Evolutionary conservation across 2,113 vertebrate species (phyloP), one percentile per base, ranked within the genome.

Genomic region (Galeopterus variegatus): DNA sequence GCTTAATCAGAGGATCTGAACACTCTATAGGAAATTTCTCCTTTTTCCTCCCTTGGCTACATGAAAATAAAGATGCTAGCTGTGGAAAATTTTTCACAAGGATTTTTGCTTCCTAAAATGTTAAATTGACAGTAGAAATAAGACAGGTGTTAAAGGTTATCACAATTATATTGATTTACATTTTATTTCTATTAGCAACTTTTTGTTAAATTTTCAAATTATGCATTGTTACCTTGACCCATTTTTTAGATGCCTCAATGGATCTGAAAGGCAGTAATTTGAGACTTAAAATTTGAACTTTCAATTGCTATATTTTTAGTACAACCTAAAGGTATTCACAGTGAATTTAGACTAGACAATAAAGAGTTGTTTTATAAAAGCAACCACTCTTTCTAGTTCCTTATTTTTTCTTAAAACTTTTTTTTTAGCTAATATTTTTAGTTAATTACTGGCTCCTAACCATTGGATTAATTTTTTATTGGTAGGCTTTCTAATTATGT

Each of bases 221-320:
- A 97, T 93, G 93, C 77, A 73, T 89, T 96, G 62, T 96, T 97
- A 95, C 81, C 95, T 96, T 98, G 97, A 98, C 97, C 95, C 96
- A 90, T 82, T 97, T 98, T 98, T 98, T 97, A 98, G 92, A 98
- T 97, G 88, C 52, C 67, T 98, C 96, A 96, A 97, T 98, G 94
- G 93, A 98, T 97, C 75, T 98, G 93, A 98, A 98, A 98, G 97
- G 97, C 90, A 97, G 84, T 95, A 98, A 98, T 98, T 98, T 98
- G 94, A 91, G 96, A 97, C 93, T 97, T 98, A 97, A 97, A 98
- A 67, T 97, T 69, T 97, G 92, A 98, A 96, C 64, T 94, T 97
- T 95, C 52, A 97, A 73, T 93, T 41, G 26, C 81, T 96, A 69
- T 98, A 98, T 98, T 98, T 98, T 98, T 98, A 98, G 89, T 93